These are phyloP conservation scores for Tipula helvola DNA, from an alignment of 2,888 invertebrate species.

Conservation along the genomic window DNA sequence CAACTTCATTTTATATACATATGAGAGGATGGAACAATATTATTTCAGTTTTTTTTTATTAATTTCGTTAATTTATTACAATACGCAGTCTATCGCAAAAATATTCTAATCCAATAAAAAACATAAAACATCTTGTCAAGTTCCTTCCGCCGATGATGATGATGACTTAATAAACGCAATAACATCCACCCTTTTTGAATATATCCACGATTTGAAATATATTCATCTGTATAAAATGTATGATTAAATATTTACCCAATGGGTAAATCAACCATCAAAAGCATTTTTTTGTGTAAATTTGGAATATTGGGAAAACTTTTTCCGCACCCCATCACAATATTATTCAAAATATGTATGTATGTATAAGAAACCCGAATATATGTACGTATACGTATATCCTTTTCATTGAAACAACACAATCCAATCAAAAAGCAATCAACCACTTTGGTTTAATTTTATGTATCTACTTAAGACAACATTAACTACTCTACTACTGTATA, in stretches of 20 bases:
- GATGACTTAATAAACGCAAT: not conserved
- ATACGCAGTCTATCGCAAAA: not conserved
- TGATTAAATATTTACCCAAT: not conserved
- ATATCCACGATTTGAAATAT: not conserved
- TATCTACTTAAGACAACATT: not conserved
- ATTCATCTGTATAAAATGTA: not conserved
- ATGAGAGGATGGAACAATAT: not conserved
- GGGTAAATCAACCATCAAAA: not conserved
- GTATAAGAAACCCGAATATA: not conserved
- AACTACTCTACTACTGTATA: not conserved
- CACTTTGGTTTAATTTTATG: not conserved
- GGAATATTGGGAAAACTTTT: not conserved
- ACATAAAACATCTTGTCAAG: not conserved
- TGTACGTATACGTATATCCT: not conserved
- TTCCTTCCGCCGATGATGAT: not conserved
- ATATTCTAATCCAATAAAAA: not conserved
- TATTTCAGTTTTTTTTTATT: too few species aligned
- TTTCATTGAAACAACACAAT: not conserved
- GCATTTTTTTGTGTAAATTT: not conserved
- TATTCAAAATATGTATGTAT: not conserved
- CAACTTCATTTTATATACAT: not conserved
- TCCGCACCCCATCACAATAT: not conserved
- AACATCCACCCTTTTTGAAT: not conserved
- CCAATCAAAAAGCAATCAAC: constrained; percentile 4
- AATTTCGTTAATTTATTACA: not conserved